These are phyloP conservation scores for Coreius guichenoti DNA, from an alignment of 2,797 vertebrate species.

Conservation along the genomic window DNA sequence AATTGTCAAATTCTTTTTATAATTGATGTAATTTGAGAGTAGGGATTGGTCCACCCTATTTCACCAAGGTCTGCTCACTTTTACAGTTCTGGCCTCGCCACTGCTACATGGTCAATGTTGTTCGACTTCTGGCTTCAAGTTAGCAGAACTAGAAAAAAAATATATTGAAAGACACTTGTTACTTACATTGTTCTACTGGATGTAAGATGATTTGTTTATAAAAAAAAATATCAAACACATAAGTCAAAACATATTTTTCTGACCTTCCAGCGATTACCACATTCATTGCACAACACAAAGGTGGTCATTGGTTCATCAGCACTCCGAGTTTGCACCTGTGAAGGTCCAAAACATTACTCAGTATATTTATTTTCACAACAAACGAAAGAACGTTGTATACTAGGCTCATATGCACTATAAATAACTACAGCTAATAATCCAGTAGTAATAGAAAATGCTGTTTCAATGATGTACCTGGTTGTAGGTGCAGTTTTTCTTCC, in stretches of 20 bases:
- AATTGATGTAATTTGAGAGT: not conserved
- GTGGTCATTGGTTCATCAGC: constrained; percentile 99
- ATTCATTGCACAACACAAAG: constrained; percentile 96
- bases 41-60: constrained; percentile 3
- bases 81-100: not conserved
- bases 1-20: not conserved
- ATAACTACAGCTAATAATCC: not conserved
- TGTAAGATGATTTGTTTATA: not conserved
- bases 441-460: not conserved
- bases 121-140: constrained; percentile 58
- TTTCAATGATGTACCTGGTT: constrained; percentile 84
- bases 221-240: not conserved
- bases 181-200: not conserved
- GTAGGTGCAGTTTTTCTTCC: constrained; percentile 97
- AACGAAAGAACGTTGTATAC: not conserved
- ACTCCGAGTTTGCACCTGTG: constrained; percentile 94
- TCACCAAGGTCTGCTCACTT: constrained; percentile 33
- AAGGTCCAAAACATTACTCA: constrained; percentile 56
- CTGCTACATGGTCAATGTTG: constrained; percentile 27
- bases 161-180: not conserved
- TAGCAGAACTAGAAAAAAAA: constrained; percentile 81
- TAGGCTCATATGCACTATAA: not conserved
- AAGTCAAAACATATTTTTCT: constrained; percentile 47
- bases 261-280: constrained; percentile 99
- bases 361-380: not conserved